phyloP scores from a whole-genome alignment of 2,888 invertebrate genomes.

The Uropetala carovei region DNA sequence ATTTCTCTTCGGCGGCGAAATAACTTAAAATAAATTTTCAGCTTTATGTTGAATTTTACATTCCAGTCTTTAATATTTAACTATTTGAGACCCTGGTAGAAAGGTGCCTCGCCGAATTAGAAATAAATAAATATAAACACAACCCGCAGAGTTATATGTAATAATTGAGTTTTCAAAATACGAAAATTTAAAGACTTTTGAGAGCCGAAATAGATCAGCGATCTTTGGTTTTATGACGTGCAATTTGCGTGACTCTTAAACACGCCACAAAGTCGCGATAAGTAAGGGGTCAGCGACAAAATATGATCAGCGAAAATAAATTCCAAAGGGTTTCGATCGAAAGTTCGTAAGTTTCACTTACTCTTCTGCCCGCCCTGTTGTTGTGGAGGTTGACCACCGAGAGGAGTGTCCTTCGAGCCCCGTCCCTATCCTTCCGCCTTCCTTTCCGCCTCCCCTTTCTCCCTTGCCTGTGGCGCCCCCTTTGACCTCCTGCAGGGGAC shows the following conservation, averaged over 20 bases:
- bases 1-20: too few species aligned
- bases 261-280: background rate
- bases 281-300: background rate
- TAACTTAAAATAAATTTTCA: too few species aligned
- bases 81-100: too few species aligned
- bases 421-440: slow-evolving; percentile 68
- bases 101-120: too few species aligned
- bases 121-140: too few species aligned
- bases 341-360: slow-evolving; percentile 72
- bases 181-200: too few species aligned
- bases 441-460: slow-evolving; percentile 65
- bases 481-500: slow-evolving; percentile 62
- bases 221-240: too few species aligned
- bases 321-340: background rate
- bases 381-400: slow-evolving; percentile 89
- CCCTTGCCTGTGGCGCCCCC: slow-evolving; percentile 21
- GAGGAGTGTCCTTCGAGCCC: slow-evolving; percentile 75
- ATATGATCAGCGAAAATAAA: background rate
- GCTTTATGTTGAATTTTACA: too few species aligned
- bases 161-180: too few species aligned
- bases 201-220: too few species aligned
- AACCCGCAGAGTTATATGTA: too few species aligned
- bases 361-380: slow-evolving; percentile 86
- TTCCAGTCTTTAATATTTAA: too few species aligned
- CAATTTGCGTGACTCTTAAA: background rate